Evolutionary conservation across 1,140 invertebrate species (phyloP), one percentile per base, ranked within the genome.

Genomic region (Pteromalus puparum): DNA sequence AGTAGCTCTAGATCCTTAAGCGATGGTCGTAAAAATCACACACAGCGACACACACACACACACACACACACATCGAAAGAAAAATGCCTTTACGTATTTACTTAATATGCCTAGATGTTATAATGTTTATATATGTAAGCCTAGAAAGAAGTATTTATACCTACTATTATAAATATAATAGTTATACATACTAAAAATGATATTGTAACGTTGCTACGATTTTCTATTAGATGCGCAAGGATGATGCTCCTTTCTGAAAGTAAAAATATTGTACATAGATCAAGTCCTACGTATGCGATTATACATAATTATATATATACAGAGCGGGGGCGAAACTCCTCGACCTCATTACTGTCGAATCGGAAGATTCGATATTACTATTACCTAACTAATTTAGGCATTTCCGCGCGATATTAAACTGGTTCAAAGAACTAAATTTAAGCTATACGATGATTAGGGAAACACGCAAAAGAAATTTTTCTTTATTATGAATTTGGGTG

Each of bases 161-260:
- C 26, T 84, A 84, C 61, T 68, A 77, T 72, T n/a, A n/a, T n/a
- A n/a, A n/a, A 78, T 75, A 83, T n/a, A 70, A 83, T 76, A 83
- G 48, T 84, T 78, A 77, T 48, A 83, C 53, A 79, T 79, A 38
- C 21, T 67, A 30, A 79, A 42, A 68, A 67, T 68, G 61, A 76
- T 76, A 83, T 83, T 78, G 76, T 83, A 83, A 53, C 72, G 82
- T 83, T 83, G 76, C 73, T 83, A 78, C 42, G 67, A 61, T 83
- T 83, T 83, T 30, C 34, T 38, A 38, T 38, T 65, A n/a, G 67
- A 70, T 3, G 28, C 67, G 67, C 26, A 28, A 70, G 67, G 30
- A 70, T 28, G 67, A 70, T 70, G 67, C 67, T 70, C 26, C 28
- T 26, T 30, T 70, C 10, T 18, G 12, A 70, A 70, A 70, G 28